These are phyloP conservation scores for Brachyopa scutellaris DNA, from an alignment of 2,888 invertebrate species.

Conservation along the genomic window DNA sequence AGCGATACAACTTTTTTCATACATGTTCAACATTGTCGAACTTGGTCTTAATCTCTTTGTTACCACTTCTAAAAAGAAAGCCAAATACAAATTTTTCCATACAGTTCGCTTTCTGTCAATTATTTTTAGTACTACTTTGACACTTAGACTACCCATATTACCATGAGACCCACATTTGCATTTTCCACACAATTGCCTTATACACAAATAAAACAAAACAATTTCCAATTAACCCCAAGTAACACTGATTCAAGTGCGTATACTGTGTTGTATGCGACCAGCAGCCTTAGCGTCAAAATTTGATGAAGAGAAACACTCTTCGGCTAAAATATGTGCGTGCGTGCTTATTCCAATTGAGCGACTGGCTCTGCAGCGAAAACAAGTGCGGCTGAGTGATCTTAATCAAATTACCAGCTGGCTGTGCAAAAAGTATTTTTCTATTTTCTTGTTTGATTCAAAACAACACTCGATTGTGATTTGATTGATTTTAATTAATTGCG, in stretches of 20 bases:
- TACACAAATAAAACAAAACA: conserved; percentile 29
- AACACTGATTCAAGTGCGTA: conserved; percentile 28
- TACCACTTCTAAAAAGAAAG: no score
- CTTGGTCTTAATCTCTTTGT: no score
- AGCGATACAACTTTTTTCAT: no score
- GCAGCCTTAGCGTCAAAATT: conserved; percentile 59
- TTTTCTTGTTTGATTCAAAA: neutral
- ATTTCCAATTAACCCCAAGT: conserved; percentile 40
- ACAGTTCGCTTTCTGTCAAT: no score
- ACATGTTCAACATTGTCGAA: no score
- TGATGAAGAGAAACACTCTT: conserved; percentile 64
- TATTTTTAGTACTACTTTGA: no score
- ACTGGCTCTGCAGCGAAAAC: neutral
- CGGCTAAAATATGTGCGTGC: conserved; percentile 4
- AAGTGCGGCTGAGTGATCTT: conserved; percentile 34
- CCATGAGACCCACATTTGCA: conserved; percentile 5
- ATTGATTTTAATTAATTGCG: conserved; percentile 64
- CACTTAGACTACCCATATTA: neutral
- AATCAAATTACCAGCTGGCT: conserved; percentile 46
- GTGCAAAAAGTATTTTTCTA: neutral
- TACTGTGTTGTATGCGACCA: neutral
- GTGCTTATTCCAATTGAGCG: conserved; percentile 12
- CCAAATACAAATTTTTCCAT: no score
- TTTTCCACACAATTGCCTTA: no score
- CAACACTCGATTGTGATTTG: conserved; percentile 20